phyloP scores from a whole-genome alignment of 2,888 invertebrate genomes.

The Antitype chi region DNA sequence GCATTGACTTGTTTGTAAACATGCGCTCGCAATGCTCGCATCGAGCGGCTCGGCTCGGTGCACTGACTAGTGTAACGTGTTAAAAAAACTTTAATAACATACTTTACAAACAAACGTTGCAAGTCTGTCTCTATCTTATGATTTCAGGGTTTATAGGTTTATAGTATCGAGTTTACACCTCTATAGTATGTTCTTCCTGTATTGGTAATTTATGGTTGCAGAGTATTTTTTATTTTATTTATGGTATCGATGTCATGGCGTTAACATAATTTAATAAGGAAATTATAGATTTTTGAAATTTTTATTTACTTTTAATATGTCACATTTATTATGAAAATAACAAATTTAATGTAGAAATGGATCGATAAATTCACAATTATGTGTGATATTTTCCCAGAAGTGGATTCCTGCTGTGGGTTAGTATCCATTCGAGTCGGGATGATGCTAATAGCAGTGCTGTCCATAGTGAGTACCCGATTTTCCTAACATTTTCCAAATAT shows the following conservation, averaged over 20 bases:
- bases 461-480: conserved; percentile 72
- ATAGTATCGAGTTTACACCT: not conserved
- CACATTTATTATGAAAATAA: conserved; percentile 36
- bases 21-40: too few species aligned
- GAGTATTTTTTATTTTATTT: not conserved
- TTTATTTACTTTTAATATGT: not conserved
- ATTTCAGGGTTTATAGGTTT: not conserved
- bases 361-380: conserved; percentile 61
- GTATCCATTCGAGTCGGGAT: conserved; percentile 71
- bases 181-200: not conserved
- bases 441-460: conserved; percentile 73
- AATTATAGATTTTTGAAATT: not conserved
- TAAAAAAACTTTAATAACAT: too few species aligned
- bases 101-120: too few species aligned
- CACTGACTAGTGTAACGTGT: too few species aligned
- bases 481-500: not conserved
- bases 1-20: too few species aligned
- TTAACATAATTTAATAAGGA: not conserved
- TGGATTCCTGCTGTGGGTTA: conserved; percentile 68
- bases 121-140: too few species aligned
- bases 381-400: conserved; percentile 80
- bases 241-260: conserved; percentile 20
- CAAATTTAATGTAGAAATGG: conserved; percentile 25
- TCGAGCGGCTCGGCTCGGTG: too few species aligned
- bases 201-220: conserved; percentile 6